Percentiles rank a stretch among this genome's conserved stretches.
Evolutionary conservation across 1,140 invertebrate species (phyloP).

Genomic region (Ruditapes philippinarum): DNA sequence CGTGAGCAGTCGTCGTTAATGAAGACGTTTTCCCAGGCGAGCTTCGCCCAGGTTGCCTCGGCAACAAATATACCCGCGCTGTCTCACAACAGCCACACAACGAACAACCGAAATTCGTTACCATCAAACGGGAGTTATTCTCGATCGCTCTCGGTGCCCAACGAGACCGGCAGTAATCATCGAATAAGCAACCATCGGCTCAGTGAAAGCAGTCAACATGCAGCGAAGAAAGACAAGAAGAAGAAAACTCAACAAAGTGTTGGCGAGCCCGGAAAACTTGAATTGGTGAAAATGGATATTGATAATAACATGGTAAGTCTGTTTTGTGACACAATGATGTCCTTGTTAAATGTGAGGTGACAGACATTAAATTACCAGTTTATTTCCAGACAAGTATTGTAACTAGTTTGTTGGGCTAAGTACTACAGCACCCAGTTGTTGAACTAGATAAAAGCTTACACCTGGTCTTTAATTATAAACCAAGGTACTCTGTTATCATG

Average conservation of each 20-base stretch:
- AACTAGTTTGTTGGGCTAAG: too few relatives aligned
- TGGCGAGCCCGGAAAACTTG: slow-evolving; percentile 71
- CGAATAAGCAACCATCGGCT: background rate
- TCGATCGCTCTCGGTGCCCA: slow-evolving; percentile 7
- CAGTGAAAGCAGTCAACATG: background rate
- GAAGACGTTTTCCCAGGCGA: slow-evolving; percentile 72
- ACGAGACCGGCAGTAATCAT: background rate
- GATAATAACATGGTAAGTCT: slow-evolving; percentile 84
- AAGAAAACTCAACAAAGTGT: slow-evolving; percentile 49
- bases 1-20: slow-evolving; percentile 69
- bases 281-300: slow-evolving; percentile 83
- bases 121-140: too few relatives aligned
- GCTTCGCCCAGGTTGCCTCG: slow-evolving; percentile 66
- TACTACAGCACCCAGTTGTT: too few relatives aligned
- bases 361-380: too few relatives aligned
- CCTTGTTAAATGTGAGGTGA: too few relatives aligned
- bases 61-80: slow-evolving; percentile 10
- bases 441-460: too few relatives aligned
- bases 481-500: too few relatives aligned
- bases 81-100: background rate
- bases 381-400: too few relatives aligned
- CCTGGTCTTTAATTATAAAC: too few relatives aligned
- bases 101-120: background rate
- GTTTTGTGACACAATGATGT: too few relatives aligned
- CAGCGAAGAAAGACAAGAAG: slow-evolving; percentile 54